Evolutionary conservation across 92 coral and sea anemone species (phyloP).

Genomic region (Anthopleura xanthogrammica): DNA sequence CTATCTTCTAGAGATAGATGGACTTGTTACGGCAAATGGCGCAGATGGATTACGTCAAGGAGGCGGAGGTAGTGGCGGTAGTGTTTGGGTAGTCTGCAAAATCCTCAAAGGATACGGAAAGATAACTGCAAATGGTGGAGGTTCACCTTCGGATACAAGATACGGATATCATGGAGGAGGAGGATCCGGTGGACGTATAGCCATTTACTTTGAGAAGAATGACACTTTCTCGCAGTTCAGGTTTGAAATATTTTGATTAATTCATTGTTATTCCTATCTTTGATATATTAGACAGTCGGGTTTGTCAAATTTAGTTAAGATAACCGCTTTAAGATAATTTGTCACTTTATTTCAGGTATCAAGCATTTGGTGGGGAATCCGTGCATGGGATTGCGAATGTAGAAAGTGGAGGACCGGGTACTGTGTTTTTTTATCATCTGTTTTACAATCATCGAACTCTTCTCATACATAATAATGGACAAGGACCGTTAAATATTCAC

Average conservation of each 20-base stretch:
- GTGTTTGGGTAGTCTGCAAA: conserved; percentile 76
- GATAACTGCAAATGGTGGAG: conserved; percentile 82
- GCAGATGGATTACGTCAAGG: conserved; percentile 62
- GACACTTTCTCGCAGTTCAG: conserved; percentile 87
- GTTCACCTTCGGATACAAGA: conserved; percentile 55
- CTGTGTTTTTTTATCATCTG: conserved; percentile 67
- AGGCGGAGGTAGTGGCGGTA: conserved; percentile 97
- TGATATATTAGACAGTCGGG: too few species aligned
- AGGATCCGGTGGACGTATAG: conserved; percentile 91
- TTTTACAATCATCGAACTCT: conserved; percentile 61
- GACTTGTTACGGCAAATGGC: conserved; percentile 69
- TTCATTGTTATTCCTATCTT: not conserved
- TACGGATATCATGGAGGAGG: conserved; percentile 74
- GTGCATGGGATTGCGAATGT: conserved; percentile 34
- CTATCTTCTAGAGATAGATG: conserved; percentile 81
- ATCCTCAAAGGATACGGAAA: conserved; percentile 83
- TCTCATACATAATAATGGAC: conserved; percentile 55
- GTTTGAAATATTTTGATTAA: conserved; percentile 28
- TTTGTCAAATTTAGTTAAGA: too few species aligned
- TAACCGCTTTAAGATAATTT: too few species aligned
- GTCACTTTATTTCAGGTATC: conserved; percentile 30
- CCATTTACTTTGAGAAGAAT: conserved; percentile 77
- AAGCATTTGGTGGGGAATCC: conserved; percentile 62
- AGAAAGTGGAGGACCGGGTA: conserved; percentile 71
- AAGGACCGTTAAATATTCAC: conserved; percentile 51